A percentile compares a stretch with the other conserved stretches of the same genome.
Conservation (phyloP, 2,113 vertebrate genomes). For the Axis porcinus region DNA sequence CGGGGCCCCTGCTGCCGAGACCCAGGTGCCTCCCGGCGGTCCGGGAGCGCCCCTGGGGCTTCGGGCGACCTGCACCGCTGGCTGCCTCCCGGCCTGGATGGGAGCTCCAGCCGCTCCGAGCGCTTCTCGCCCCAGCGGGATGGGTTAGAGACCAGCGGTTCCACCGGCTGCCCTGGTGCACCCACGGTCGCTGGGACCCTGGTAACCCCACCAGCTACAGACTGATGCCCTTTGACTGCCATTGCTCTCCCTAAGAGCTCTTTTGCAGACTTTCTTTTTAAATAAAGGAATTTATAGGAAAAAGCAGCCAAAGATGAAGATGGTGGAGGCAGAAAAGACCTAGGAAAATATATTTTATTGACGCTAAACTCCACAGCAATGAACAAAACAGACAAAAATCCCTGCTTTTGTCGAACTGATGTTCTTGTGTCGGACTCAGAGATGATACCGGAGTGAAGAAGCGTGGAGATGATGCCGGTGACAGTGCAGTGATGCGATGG, state of each 20-base stretch:
- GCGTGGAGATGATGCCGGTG: neutral
- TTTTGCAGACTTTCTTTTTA: neutral
- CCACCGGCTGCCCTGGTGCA: constrained; percentile 79
- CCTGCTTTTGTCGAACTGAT: neutral
- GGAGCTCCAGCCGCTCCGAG: constrained; percentile 86
- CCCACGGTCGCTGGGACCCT: constrained; percentile 80
- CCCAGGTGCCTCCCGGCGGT: constrained; percentile 32
- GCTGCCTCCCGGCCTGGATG: constrained; percentile 83
- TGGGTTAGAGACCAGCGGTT: constrained; percentile 82
- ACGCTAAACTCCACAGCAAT: neutral
- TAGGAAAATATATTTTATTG: neutral
- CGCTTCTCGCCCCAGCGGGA: constrained; percentile 83
- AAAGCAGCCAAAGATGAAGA: neutral
- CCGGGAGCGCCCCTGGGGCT: neutral
- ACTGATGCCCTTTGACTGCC: constrained; percentile 41
- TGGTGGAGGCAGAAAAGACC: neutral
- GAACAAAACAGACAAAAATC: neutral
- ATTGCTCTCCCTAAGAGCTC: neutral
- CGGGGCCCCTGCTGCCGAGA: constrained; percentile 73
- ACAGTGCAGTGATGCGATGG: neutral
- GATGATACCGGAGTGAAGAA: neutral
- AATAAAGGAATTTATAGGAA: neutral
- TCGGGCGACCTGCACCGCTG: constrained; percentile 70
- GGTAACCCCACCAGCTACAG: constrained; percentile 70
- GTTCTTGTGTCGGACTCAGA: neutral